Base-by-base conservation (phyloP, 2,888 invertebrate genomes). In the Aplocera efformata region DNA sequence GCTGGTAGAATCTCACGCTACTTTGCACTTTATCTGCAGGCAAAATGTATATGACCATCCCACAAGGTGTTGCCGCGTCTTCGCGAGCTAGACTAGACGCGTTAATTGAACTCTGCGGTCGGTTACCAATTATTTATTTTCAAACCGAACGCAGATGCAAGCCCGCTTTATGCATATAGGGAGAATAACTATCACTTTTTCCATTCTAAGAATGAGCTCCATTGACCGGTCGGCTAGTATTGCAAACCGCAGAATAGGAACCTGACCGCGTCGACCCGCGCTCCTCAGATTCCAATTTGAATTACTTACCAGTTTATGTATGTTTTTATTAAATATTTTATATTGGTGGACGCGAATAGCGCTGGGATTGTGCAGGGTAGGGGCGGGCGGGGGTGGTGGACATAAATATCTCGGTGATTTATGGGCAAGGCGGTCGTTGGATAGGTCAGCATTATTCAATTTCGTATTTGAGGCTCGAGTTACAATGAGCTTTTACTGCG, bases 371-470 rank as follows among this genome's bases (percentile, higher is more conserved):
- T 50, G 60, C 58, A 67, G 72, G 75, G 71, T 63, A 68, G 50
- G 64, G 53, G 60, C 58, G 59, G 42, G 75, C 69, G 76, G 76
- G 76, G 74, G 66, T 56, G 73, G 72, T 78, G 82, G 81, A 86
- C 86, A 86, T 86, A 86, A 86, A 88, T 86, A 88, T 88, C 86
- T 84, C 74, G 71, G 84, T 88, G 86, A 88, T 86, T 88, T 88
- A 88, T 79, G 85, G 69, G 62, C 73, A 70, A 79, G 78, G 82
- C 80, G 86, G 88, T 83, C 85, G 85, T 84, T 80, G 86, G 86
- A 88, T 88, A 88, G 88, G 88, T 88, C 86, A 86, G 86, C 84
- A 86, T 88, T 86, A 86, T 88, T 86, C 86, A 86, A 86, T 86
- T 88, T 86, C 84, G 84, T 86, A 85, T 88, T 88, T 84, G 84